Evolutionary conservation across 2,797 vertebrate genomes (phyloP).

Genomic region (Eulemur mongoz): DNA sequence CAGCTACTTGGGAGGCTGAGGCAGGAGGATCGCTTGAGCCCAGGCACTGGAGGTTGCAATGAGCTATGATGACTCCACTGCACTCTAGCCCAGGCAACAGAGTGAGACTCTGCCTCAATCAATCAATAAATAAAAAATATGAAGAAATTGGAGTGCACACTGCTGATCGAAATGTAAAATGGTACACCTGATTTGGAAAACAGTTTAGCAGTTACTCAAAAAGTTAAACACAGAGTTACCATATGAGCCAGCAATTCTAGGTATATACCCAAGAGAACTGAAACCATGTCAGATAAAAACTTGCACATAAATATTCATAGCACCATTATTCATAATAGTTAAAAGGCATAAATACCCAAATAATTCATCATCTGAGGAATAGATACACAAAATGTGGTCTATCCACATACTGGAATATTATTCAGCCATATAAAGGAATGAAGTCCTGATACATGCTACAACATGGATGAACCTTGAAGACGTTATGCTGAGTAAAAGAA

Average conservation of each 20-base stretch:
- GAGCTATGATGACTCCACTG: too few relatives aligned
- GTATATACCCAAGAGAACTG: neutral
- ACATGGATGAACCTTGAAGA: neutral
- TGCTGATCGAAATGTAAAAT: neutral
- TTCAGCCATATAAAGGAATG: neutral
- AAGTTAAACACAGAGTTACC: conserved; percentile 3
- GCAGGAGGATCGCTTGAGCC: too few relatives aligned
- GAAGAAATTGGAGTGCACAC: neutral
- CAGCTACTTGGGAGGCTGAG: too few relatives aligned
- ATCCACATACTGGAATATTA: neutral
- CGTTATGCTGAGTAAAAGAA: neutral
- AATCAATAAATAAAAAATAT: neutral
- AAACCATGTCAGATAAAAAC: neutral
- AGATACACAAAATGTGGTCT: neutral
- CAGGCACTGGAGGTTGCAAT: too few relatives aligned
- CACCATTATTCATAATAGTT: neutral
- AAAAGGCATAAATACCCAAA: neutral
- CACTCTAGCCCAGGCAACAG: too few relatives aligned
- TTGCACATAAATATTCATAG: neutral
- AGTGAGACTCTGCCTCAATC: too few relatives aligned
- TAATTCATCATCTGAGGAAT: neutral
- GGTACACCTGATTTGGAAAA: conserved; percentile 20
- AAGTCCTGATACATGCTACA: neutral
- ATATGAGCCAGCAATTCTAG: neutral
- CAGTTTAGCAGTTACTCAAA: conserved; percentile 20